phyloP scores from a whole-genome alignment of 2,113 vertebrate species.

The Heptranchias perlo region DNA sequence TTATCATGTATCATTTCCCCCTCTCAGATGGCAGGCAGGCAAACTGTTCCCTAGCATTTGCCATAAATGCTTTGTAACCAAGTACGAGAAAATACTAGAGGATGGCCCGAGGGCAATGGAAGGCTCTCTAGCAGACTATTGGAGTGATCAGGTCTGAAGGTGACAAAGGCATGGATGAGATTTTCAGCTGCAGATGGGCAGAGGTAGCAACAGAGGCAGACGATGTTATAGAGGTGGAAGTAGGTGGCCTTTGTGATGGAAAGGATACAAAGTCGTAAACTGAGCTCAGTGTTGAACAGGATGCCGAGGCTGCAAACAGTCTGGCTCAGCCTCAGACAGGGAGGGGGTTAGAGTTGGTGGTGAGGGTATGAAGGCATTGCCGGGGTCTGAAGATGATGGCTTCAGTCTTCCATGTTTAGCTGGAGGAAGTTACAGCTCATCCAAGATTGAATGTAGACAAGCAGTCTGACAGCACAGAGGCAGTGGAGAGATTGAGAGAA shows the following conservation, averaged over 20 bases:
- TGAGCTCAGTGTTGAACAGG: background rate
- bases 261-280: too few relatives aligned
- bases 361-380: background rate
- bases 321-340: background rate
- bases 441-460: too few relatives aligned
- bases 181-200: background rate
- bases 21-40: too few relatives aligned
- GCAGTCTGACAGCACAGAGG: too few relatives aligned
- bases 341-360: background rate
- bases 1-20: background rate
- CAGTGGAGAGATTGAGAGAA: too few relatives aligned
- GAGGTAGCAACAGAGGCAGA: background rate
- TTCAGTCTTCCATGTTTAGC: too few relatives aligned
- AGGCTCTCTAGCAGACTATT: background rate
- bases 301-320: background rate
- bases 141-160: background rate
- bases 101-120: background rate
- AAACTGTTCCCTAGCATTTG: too few relatives aligned
- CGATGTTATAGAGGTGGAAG: background rate
- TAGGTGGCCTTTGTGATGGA: too few relatives aligned
- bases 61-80: too few relatives aligned
- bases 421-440: too few relatives aligned
- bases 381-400: background rate
- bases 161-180: background rate
- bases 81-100: background rate